Evolutionary conservation across 2,113 vertebrate species (phyloP), one percentile per base, ranked within the genome.

Genomic region (Phalacrocorax carbo): DNA sequence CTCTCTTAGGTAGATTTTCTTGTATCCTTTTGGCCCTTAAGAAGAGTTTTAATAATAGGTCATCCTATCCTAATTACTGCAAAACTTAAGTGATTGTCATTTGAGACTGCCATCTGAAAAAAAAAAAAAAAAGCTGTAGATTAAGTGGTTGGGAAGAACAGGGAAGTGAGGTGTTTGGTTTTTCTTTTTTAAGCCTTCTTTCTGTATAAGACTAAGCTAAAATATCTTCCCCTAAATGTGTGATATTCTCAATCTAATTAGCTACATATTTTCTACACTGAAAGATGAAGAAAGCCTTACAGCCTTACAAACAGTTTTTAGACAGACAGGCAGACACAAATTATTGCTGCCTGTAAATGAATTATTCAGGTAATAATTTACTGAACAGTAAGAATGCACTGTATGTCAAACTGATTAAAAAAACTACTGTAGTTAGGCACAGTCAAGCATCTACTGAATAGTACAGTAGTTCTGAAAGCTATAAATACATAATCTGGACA

Each of bases 401-500:
- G 51, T 18, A 26, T 18, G 30, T 32, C 10, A 64, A 84, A 73
- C 15, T 77, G 92, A 86, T 91, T 93, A 51, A 52, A 88, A 81
- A 62, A 78, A 66, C 71, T 70, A 71, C 36, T 49, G 46, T 66
- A 52, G 22, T 88, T 92, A 84, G 84, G 42, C 61, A 29, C 20
- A 94, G 90, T 69, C 72, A 75, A 36, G 11, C 57, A 42, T 69
- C 61, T 69, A 90, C 52, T 51, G 64, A 95, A 51, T 54, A 90
- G 54, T 61, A 88, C 57, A 54, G 87, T 86, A 91, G 92, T 91
- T 86, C 60, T 87, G 57, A 93, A 91, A 88, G 94, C 96, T 97
- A 90, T 83, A 94, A 97, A 97, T 86, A 76, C 42, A 14, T 64
- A 84, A 42, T 82, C 91, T 93, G 93, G 86, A 88, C 78, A 94